Evolutionary conservation across 2,113 vertebrate species (phyloP).

Genomic region (Mus musculus): DNA sequence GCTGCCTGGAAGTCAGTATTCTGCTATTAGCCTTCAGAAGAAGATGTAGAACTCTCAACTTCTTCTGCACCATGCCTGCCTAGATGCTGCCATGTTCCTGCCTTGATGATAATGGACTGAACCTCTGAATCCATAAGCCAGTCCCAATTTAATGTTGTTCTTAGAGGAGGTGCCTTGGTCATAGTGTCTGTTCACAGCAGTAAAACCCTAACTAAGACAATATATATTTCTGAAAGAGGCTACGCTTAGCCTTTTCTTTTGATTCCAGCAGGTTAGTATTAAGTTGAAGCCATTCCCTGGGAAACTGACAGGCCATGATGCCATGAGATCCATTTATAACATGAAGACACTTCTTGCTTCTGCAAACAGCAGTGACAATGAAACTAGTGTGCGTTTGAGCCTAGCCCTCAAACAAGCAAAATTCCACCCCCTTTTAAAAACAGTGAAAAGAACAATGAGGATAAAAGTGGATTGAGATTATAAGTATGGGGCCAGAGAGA

Average conservation of each 20-base stretch:
- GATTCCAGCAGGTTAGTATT: not conserved
- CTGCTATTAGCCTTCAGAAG: too few relatives aligned
- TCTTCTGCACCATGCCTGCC: too few relatives aligned
- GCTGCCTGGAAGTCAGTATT: too few relatives aligned
- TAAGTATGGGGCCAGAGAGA: not conserved
- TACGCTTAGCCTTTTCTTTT: not conserved
- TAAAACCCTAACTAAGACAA: too few relatives aligned
- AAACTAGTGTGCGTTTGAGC: not conserved
- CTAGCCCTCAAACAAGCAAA: not conserved
- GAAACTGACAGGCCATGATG: not conserved
- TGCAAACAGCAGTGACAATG: not conserved
- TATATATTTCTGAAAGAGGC: not conserved
- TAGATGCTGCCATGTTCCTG: too few relatives aligned
- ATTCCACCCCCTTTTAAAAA: not conserved
- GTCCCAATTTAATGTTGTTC: too few relatives aligned
- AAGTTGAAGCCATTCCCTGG: not conserved
- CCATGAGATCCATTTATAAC: not conserved
- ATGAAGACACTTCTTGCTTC: not conserved
- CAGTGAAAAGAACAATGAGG: not conserved
- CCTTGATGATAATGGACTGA: too few relatives aligned
- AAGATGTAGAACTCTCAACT: too few relatives aligned
- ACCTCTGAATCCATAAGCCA: too few relatives aligned
- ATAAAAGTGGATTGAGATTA: not conserved
- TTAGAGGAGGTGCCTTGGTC: too few relatives aligned
- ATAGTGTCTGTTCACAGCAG: too few relatives aligned